These are phyloP conservation scores for Eonycteris spelaea DNA, from an alignment of 2,113 vertebrate species.

Conservation along the genomic window DNA sequence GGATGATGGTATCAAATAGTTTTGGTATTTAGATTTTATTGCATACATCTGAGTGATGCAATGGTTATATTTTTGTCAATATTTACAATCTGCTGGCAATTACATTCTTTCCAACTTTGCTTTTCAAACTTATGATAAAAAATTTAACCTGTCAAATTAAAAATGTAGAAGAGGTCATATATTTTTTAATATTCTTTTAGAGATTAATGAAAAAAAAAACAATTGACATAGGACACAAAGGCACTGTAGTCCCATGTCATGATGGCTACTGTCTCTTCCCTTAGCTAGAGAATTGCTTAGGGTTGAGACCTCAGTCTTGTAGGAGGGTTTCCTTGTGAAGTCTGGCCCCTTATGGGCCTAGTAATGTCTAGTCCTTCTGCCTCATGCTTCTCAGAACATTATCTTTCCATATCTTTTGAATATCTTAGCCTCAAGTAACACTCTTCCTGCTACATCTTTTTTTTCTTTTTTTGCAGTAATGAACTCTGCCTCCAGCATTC, in stretches of 20 bases:
- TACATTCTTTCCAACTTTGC: neutral
- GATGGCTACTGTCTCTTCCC: neutral
- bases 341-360: neutral
- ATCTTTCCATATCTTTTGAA: neutral
- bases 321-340: neutral
- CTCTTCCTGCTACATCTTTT: neutral
- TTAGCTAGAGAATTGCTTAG: neutral
- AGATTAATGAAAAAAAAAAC: neutral
- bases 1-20: neutral
- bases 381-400: neutral
- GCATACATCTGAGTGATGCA: neutral
- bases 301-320: neutral
- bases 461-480: neutral
- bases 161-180: neutral
- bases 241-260: neutral
- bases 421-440: neutral
- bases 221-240: neutral
- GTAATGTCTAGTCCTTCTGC: neutral
- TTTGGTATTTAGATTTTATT: neutral
- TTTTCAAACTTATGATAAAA: neutral
- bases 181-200: neutral
- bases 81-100: neutral
- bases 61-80: neutral
- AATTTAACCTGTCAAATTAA: conserved; percentile 2
- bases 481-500: neutral